Percentiles rank a stretch among this genome's conserved stretches.
These are phyloP conservation scores for Limnephilus rhombicus DNA, from an alignment of 2,888 invertebrate genomes.

Conservation along the genomic window DNA sequence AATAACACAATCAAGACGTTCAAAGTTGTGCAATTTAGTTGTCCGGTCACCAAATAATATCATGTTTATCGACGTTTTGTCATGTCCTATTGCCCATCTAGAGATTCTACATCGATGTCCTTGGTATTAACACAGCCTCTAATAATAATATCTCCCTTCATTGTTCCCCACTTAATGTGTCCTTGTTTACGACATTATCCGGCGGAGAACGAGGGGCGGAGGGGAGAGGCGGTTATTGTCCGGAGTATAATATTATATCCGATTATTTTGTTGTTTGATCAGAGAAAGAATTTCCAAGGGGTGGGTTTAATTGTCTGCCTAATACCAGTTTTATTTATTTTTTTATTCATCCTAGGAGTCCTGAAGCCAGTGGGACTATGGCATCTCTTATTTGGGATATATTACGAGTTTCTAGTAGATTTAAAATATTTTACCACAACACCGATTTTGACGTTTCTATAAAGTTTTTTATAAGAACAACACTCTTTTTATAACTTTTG, in stretches of 20 bases:
- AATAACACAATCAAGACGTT: too few species aligned
- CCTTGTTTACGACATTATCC: constrained; percentile 27
- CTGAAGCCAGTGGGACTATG: neutral
- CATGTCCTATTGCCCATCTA: neutral
- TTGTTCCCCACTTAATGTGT: constrained; percentile 43
- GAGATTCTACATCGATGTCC: neutral
- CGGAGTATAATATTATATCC: neutral
- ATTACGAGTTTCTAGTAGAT: neutral
- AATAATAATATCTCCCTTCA: constrained; percentile 11
- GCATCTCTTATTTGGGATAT: neutral
- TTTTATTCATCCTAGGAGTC: neutral
- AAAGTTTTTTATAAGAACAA: too few species aligned
- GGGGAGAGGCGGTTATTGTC: neutral
- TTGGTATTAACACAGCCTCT: neutral
- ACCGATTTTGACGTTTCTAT: too few species aligned
- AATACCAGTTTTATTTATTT: neutral
- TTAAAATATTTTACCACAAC: too few species aligned
- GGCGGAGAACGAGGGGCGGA: neutral
- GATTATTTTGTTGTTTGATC: neutral
- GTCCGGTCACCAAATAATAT: too few species aligned
- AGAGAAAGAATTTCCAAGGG: neutral
- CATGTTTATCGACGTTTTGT: too few species aligned
- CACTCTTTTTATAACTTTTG: too few species aligned
- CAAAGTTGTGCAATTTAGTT: too few species aligned
- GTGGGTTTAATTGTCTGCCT: neutral